Evolutionary conservation across 2,113 vertebrate genomes (phyloP), one percentile per base, ranked within the genome.

Genomic region (Ancistrus triradiatus): DNA sequence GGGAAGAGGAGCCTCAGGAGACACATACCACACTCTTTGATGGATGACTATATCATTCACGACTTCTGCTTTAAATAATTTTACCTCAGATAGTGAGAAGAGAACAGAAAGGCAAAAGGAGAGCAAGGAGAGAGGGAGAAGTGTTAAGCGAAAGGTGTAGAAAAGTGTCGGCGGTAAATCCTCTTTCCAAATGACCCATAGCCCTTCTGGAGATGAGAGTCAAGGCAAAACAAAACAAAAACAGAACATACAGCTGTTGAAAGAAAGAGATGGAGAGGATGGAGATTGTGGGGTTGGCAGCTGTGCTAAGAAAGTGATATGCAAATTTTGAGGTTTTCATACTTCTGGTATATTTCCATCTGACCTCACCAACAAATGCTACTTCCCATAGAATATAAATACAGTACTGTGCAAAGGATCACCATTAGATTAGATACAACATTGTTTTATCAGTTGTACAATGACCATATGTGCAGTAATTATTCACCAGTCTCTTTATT

Each of bases 1-100:
- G 69, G 24, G 62, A 74, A 68, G 53, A 70, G 58, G 52, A 61
- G 77, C 81, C 83, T 73, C 37, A 43, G 76, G 83, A 82, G 85
- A 81, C 83, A 76, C 78, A 83, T 84, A 81, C 73, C 80, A 74
- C 74, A 73, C 80, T 75, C 71, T 70, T 47, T 84, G 81, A 87
- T 85, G 75, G 81, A 87, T 85, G 69, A 58, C 73, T 66, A 77
- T 70, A 72, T 80, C 76, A 75, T 68, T 80, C 64, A 33, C 61
- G 76, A 44, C 70, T 63, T 57, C 70, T 68, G 64, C 50, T 68
- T 73, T 68, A 73, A 73, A n/a, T n/a, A 63, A 68, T 49, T 49
- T 25, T 33, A 27, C 18, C 52, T 63, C 46, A 52, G 21, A 18
- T 35, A 63, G 50, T 15, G 55, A 28, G 10, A 56, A 37, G 46